phyloP scores from a whole-genome alignment of 30 jellyfish, hydroid and myxozoan genomes.

The Aurelia sp. region DNA sequence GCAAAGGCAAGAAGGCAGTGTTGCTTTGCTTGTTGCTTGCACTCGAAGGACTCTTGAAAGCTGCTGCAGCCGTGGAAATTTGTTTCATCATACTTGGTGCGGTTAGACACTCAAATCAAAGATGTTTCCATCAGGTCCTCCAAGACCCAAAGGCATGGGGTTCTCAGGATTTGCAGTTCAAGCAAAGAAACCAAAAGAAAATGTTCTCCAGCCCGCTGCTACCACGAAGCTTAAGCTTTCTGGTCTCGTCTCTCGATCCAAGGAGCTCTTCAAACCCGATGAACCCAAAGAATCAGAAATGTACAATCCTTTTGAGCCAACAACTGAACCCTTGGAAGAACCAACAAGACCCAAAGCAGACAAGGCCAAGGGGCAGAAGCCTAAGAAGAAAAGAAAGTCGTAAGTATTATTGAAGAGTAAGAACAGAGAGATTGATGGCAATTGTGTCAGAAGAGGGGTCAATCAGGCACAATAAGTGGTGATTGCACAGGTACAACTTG shows the following conservation, averaged over 20 bases:
- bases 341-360: conserved; percentile 37
- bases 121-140: conserved; percentile 54
- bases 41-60: no score
- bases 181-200: conserved; percentile 52
- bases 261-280: conserved; percentile 47
- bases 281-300: conserved; percentile 69
- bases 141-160: conserved; percentile 72
- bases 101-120: not conserved
- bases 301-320: conserved; percentile 86
- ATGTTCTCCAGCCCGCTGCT: conserved; percentile 21
- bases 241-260: not conserved
- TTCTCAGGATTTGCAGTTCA: conserved; percentile 81
- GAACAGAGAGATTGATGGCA: no score
- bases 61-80: no score
- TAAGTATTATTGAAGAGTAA: conserved; percentile 6
- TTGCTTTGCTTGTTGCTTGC: no score
- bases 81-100: no score
- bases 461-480: no score
- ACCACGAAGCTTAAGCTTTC: not conserved
- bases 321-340: conserved; percentile 58
- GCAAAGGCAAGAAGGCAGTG: no score
- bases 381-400: conserved; percentile 84
- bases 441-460: no score
- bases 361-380: conserved; percentile 11
- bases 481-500: no score